These are phyloP conservation scores for Choloepus didactylus DNA, from an alignment of 2,797 vertebrate genomes.

Conservation along the genomic window DNA sequence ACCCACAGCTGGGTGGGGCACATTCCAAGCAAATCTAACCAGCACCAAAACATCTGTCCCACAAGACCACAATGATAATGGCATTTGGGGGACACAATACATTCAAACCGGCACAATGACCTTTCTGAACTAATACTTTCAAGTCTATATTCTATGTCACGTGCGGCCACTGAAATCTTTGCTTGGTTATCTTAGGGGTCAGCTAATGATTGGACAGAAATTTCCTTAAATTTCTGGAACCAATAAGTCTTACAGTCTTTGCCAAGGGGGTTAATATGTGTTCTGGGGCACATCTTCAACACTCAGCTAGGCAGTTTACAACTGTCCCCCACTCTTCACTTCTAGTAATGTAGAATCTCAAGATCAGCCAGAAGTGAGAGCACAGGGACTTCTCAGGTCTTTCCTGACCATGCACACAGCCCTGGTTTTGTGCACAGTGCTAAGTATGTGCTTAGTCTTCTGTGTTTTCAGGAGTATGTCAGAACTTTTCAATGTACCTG, in stretches of 20 bases:
- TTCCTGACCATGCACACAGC: neutral
- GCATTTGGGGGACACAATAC: no score
- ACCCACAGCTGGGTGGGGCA: no score
- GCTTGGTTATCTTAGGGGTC: slow-evolving; percentile 2
- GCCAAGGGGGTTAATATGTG: neutral
- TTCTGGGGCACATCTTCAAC: neutral
- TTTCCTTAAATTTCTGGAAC: slow-evolving; percentile 42
- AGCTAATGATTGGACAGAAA: slow-evolving; percentile 40
- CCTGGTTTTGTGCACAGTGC: neutral
- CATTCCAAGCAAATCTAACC: no score
- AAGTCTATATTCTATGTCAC: slow-evolving; percentile 12
- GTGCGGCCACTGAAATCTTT: slow-evolving; percentile 11
- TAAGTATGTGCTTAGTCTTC: neutral
- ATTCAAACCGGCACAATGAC: no score
- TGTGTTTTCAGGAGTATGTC: neutral
- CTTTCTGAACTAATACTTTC: slow-evolving; percentile 10
- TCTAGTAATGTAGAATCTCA: neutral
- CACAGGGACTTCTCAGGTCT: neutral
- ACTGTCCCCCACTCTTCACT: neutral
- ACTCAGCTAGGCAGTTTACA: neutral
- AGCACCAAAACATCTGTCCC: no score
- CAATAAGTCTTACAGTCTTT: neutral
- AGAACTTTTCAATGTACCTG: neutral
- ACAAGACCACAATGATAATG: no score
- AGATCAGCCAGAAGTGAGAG: neutral